Conservation (phyloP, 1,140 invertebrate genomes). For the Brachionus asplanchnoidis region DNA sequence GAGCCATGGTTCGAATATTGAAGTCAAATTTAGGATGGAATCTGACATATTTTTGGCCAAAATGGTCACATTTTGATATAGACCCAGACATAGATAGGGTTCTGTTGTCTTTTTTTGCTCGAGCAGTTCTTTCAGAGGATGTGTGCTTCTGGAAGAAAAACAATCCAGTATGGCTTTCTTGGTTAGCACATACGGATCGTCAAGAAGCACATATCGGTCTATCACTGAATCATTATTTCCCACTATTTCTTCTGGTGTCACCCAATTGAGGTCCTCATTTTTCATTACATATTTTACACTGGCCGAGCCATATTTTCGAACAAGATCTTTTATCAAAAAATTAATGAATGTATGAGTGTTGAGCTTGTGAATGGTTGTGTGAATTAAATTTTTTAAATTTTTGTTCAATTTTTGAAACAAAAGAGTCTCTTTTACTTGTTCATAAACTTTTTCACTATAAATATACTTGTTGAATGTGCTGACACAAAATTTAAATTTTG, state of each 20-base stretch:
- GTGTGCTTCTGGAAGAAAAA: background rate
- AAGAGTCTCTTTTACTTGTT: background rate
- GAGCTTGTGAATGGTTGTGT: background rate
- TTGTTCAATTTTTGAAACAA: background rate
- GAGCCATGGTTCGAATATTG: slow-evolving; percentile 3
- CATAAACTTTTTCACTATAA: background rate
- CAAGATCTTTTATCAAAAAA: slow-evolving; percentile 18
- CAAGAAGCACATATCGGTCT: slow-evolving; percentile 36
- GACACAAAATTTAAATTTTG: slow-evolving; percentile 17
- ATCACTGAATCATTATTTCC: slow-evolving; percentile 1
- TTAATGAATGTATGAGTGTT: background rate
- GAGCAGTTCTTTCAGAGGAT: background rate
- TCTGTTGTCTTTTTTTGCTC: background rate
- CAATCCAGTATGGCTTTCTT: slow-evolving; percentile 15
- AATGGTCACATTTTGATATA: slow-evolving; percentile 46
- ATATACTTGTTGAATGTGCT: background rate
- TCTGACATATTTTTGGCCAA: slow-evolving; percentile 1
- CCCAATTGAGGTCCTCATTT: slow-evolving; percentile 44
- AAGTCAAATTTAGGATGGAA: background rate
- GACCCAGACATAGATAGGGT: slow-evolving; percentile 42
- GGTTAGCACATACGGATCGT: slow-evolving; percentile 4
- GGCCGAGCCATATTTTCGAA: slow-evolving; percentile 7
- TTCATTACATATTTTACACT: slow-evolving; percentile 42
- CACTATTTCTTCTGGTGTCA: slow-evolving; percentile 40
- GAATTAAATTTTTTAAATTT: background rate